Evolutionary conservation across 1,140 invertebrate species (phyloP), one percentile per base, ranked within the genome.

Genomic region (Drosophila kohkoa): DNA sequence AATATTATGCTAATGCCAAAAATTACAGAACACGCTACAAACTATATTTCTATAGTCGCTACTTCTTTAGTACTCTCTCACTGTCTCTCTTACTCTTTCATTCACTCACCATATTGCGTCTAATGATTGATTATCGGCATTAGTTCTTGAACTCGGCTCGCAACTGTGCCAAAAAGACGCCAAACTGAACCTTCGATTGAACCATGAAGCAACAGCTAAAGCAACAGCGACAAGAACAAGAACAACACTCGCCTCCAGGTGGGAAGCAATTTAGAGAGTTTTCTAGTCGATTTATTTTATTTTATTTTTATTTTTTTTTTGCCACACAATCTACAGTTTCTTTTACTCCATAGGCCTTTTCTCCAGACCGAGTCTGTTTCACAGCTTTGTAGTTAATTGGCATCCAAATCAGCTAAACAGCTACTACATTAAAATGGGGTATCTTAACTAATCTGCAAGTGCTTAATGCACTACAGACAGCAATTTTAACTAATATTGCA

Each of bases 1-100:
- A 79, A 64, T 82, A 62, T 75, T 74, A 79, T 87, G 82, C 76
- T 87, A 82, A 87, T 82, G 32, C 57, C 30, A 60, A 74, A 60
- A 74, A 45, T 74, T 62, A 46, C 41, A 43, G 55, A 66, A 72
- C 63, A 55, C 38, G 41, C 38, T 32, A 65, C 28, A 32, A 43
- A 25, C 30, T 11, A 41, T 41, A 38, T 3, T 30, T 16, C 51
- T 51, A 16, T 45, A 35, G 13, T n/a, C 16, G 8, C 58, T 3
- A 16, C 30, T 32, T 28, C 46, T 15, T 43, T 43, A 11, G 4
- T 7, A 7, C 30, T 28, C 51, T 15, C 28, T 54, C 51, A 32
- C n/a, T 30, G 4, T 30, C 49, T 30, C 20, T 51, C 8, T 16
- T 3, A 16, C 28, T 54, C 28, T 15, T 6, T 35, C 5, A 6